Evolutionary conservation across 1,140 invertebrate genomes (phyloP).

Genomic region (Pseudomyrmex cubaensis): DNA sequence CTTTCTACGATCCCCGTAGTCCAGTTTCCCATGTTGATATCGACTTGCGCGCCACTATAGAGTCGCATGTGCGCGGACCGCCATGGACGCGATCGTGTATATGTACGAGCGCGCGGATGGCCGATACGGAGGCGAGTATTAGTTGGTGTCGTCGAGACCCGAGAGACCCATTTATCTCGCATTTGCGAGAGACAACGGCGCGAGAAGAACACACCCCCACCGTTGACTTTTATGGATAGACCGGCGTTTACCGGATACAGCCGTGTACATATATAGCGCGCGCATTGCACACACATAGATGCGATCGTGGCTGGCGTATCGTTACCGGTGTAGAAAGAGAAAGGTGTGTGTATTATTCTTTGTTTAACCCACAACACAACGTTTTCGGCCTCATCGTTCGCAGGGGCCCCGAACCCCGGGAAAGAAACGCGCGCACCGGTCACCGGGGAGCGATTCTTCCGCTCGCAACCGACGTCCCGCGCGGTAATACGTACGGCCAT

Average conservation of each 20-base stretch:
- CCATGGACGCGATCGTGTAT: not conserved
- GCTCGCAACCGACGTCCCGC: slow-evolving; percentile 19
- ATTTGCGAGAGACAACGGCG: slow-evolving; percentile 70
- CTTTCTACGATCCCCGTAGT: slow-evolving; percentile 62
- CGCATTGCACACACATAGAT: not conserved
- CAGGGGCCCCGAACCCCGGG: not conserved
- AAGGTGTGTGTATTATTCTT: slow-evolving; percentile 34
- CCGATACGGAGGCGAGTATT: slow-evolving; percentile 65
- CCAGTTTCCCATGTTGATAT: slow-evolving; percentile 76
- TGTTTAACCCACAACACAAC: slow-evolving; percentile 38
- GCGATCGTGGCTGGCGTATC: not conserved
- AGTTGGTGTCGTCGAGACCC: slow-evolving; percentile 72
- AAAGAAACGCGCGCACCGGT: slow-evolving; percentile 21
- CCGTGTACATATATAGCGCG: not conserved
- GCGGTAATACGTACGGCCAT: slow-evolving; percentile 32
- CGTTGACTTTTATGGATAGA: slow-evolving; percentile 75
- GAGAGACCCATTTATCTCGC: slow-evolving; percentile 75
- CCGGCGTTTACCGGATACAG: slow-evolving; percentile 60
- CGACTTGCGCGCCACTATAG: slow-evolving; percentile 38
- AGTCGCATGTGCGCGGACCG: slow-evolving; percentile 26
- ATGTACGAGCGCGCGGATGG: slow-evolving; percentile 42
- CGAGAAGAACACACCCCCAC: slow-evolving; percentile 59
- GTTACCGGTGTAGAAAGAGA: not conserved
- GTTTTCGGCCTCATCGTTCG: slow-evolving; percentile 17
- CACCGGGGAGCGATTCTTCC: slow-evolving; percentile 51